Evolutionary conservation across 2,113 vertebrate species (phyloP).

Genomic region (Lucifuga dentata): DNA sequence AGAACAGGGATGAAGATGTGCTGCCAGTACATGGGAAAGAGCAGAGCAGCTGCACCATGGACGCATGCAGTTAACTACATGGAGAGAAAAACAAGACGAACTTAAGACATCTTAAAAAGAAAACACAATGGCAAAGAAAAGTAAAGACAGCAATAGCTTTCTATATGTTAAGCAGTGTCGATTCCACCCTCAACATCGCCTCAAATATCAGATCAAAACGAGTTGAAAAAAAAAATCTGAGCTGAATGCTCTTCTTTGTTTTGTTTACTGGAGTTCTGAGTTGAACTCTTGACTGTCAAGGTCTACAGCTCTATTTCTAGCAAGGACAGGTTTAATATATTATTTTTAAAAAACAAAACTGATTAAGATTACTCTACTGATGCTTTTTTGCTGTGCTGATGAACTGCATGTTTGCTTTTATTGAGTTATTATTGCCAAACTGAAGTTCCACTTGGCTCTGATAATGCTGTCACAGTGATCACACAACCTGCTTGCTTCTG

Average conservation of each 20-base stretch:
- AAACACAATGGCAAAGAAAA: background rate
- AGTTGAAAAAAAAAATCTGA: constrained; percentile 1
- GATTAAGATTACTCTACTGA: constrained; percentile 20
- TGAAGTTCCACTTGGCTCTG: too few relatives aligned
- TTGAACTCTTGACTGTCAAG: background rate
- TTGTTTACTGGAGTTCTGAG: constrained; percentile 2
- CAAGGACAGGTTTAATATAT: constrained; percentile 3
- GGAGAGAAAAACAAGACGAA: constrained; percentile 1
- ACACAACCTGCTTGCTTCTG: constrained; percentile 39
- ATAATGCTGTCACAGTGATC: constrained; percentile 29
- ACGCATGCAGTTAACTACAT: constrained; percentile 93
- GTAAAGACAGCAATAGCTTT: constrained; percentile 1
- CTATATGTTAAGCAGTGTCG: background rate
- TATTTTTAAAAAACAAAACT: constrained; percentile 5
- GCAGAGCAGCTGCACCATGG: constrained; percentile 92
- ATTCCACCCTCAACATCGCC: background rate
- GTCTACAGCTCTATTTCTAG: background rate
- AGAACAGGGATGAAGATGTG: constrained; percentile 99
- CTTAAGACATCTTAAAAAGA: constrained; percentile 16
- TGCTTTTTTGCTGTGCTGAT: constrained; percentile 12
- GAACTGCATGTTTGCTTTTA: constrained; percentile 33
- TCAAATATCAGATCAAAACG: background rate
- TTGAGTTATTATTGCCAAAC: too few relatives aligned
- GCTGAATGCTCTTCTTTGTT: background rate
- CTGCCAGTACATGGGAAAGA: constrained; percentile 98